These are phyloP conservation scores for Nyctibius bracteatus DNA, from an alignment of 2,113 vertebrate species.

Conservation along the genomic window DNA sequence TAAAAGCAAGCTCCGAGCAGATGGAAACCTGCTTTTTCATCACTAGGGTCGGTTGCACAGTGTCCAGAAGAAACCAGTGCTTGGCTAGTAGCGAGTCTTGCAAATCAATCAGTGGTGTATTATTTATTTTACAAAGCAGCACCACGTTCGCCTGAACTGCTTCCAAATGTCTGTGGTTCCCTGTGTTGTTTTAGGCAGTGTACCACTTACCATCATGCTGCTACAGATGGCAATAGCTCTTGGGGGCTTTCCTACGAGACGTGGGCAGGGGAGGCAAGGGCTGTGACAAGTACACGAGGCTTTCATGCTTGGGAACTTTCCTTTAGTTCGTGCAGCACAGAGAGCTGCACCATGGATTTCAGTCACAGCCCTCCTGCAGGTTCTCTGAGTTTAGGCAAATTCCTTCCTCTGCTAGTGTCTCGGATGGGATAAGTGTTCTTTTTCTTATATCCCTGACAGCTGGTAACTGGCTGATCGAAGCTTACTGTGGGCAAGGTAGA, in stretches of 20 bases:
- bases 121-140: not conserved
- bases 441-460: not conserved
- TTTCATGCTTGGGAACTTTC: not conserved
- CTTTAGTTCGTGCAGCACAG: not conserved
- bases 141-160: constrained; percentile 9
- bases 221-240: constrained; percentile 49
- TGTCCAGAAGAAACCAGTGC: not conserved
- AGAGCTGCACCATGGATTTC: not conserved
- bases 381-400: not conserved
- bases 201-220: constrained; percentile 27
- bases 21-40: not conserved
- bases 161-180: constrained; percentile 59
- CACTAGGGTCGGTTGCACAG: not conserved
- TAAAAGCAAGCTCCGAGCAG: not conserved
- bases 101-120: not conserved
- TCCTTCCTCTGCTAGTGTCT: not conserved
- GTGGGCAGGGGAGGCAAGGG: constrained; percentile 24
- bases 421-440: not conserved
- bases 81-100: not conserved
- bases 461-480: not conserved
- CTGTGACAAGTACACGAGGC: constrained; percentile 22
- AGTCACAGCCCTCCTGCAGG: not conserved
- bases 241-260: constrained; percentile 40
- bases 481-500: not conserved
- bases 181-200: constrained; percentile 13